Percentiles rank a stretch among this genome's conserved stretches.
phyloP scores from a whole-genome alignment of 2,113 vertebrate genomes.

The Neolamprologus kungweensis region DNA sequence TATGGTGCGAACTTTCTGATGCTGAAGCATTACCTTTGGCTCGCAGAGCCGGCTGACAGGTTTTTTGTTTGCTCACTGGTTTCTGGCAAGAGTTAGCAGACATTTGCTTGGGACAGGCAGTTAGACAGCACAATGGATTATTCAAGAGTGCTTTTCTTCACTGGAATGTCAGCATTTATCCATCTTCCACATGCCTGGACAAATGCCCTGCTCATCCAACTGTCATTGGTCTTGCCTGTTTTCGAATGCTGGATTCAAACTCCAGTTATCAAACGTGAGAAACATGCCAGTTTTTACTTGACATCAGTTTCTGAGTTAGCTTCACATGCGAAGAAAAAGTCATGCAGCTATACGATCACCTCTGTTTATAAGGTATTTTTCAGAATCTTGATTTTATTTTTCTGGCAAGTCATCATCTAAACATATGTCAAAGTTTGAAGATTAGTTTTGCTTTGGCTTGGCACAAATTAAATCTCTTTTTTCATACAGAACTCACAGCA shows the following conservation, averaged over 20 bases:
- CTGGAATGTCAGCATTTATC: constrained; percentile 14
- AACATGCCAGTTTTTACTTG: background rate
- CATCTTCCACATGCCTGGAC: constrained; percentile 2
- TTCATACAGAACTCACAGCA: background rate
- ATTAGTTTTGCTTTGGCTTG: background rate
- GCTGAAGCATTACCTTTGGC: background rate
- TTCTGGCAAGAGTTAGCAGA: background rate
- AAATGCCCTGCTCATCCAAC: background rate
- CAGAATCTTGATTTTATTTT: background rate
- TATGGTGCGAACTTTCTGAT: background rate
- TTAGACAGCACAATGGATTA: background rate
- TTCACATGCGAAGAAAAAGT: background rate
- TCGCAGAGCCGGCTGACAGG: background rate
- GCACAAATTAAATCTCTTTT: background rate
- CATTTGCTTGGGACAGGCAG: background rate
- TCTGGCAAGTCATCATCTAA: constrained; percentile 6
- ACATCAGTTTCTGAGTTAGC: background rate
- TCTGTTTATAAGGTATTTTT: background rate
- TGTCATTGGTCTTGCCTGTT: background rate
- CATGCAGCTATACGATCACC: background rate
- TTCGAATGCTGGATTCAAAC: background rate
- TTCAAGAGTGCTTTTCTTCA: background rate
- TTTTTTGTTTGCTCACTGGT: background rate
- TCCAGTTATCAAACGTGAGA: background rate
- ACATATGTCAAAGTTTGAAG: background rate